Evolutionary conservation across 2,888 invertebrate species (phyloP).

Genomic region (Anoplius nigerrimus): DNA sequence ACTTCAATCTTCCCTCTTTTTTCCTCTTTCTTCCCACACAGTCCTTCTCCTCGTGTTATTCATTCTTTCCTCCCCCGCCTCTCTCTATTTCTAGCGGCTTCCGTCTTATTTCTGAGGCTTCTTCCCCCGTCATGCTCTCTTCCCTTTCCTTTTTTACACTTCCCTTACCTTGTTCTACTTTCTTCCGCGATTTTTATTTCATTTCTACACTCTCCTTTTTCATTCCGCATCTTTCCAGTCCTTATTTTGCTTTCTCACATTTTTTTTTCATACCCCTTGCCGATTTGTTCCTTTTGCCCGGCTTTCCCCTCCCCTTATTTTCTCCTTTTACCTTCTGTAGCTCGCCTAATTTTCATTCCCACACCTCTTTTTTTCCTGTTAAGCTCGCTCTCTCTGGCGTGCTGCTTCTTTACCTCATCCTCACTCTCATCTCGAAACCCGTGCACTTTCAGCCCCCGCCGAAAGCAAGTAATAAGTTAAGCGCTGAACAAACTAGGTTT

Average conservation of each 20-base stretch:
- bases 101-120: not conserved
- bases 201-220: conserved; percentile 7
- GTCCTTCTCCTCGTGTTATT: not conserved
- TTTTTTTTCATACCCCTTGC: conserved; percentile 1
- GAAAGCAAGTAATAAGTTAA: conserved; percentile 1
- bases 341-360: not conserved
- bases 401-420: not conserved
- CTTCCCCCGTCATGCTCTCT: not conserved
- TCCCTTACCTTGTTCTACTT: not conserved
- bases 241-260: not conserved
- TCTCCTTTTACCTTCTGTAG: not conserved
- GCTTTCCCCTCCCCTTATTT: not conserved
- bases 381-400: not conserved
- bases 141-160: not conserved
- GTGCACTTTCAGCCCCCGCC: not conserved
- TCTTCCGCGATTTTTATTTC: no score
- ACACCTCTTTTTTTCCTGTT: not conserved
- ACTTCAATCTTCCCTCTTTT: conserved; percentile 13
- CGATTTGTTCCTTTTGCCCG: not conserved
- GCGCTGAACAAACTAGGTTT: not conserved
- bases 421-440: not conserved
- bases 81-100: not conserved
- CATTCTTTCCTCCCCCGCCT: not conserved
- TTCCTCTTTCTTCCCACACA: conserved; percentile 2
- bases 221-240: not conserved